Evolutionary conservation across 2,113 vertebrate species (phyloP).

Genomic region (Callocephalon fimbriatum): DNA sequence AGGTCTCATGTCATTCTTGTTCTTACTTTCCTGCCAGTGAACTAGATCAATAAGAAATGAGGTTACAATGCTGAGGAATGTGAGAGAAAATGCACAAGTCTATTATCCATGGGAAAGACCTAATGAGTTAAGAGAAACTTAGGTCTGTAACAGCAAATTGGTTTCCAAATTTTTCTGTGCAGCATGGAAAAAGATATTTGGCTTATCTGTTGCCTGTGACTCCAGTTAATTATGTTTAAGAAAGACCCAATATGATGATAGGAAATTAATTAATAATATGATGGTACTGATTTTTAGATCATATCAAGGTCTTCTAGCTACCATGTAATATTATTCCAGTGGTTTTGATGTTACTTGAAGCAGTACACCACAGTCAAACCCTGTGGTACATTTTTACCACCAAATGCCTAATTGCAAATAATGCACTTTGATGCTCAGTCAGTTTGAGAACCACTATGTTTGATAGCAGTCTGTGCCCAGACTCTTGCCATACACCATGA

Average conservation of each 20-base stretch:
- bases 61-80: background rate
- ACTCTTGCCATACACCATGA: background rate
- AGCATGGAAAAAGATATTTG: background rate
- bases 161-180: background rate
- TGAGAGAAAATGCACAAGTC: background rate
- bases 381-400: background rate
- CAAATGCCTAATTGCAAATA: background rate
- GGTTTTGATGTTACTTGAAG: background rate
- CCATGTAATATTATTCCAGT: accelerated
- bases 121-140: background rate
- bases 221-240: background rate
- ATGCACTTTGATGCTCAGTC: background rate
- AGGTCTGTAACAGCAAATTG: background rate
- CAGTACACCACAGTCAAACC: background rate
- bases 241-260: background rate
- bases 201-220: background rate
- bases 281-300: background rate
- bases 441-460: background rate
- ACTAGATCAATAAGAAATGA: background rate
- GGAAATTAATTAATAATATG: background rate
- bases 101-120: accelerated
- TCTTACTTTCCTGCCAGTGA: background rate
- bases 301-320: background rate
- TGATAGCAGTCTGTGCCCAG: accelerated
- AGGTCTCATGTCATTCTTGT: background rate